Percentiles rank a stretch among this genome's conserved stretches.
These are phyloP conservation scores for Muricea muricata DNA, from an alignment of 92 coral and sea anemone species.

Conservation along the genomic window DNA sequence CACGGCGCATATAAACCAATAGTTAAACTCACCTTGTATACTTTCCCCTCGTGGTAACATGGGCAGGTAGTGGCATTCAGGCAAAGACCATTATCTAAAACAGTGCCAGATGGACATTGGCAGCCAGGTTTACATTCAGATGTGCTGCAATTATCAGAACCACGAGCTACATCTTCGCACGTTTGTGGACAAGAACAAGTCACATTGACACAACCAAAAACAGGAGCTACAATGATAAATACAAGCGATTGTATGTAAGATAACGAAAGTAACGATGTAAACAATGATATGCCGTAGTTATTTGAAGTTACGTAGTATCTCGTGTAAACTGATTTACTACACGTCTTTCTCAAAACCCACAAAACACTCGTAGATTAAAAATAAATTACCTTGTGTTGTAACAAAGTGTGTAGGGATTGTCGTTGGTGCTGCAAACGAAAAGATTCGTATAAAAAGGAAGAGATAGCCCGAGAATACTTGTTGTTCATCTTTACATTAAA, in stretches of 20 bases:
- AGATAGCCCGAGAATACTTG: too few relatives aligned
- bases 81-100: slow-evolving; percentile 42
- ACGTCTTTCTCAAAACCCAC: too few relatives aligned
- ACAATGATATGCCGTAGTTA: too few relatives aligned
- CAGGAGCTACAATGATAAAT: background rate
- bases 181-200: slow-evolving; percentile 73
- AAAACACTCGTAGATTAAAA: background rate
- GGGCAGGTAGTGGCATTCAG: slow-evolving; percentile 69
- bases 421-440: too few relatives aligned
- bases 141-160: slow-evolving; percentile 48
- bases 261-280: background rate
- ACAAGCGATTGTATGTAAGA: background rate
- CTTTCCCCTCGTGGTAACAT: slow-evolving; percentile 65
- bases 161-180: slow-evolving; percentile 66
- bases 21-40: slow-evolving; percentile 62
- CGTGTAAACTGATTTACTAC: too few relatives aligned
- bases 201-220: slow-evolving; percentile 51
- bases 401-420: background rate
- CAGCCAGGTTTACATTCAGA: slow-evolving; percentile 73
- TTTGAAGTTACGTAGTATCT: too few relatives aligned
- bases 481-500: too few relatives aligned
- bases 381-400: background rate
- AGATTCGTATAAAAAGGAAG: too few relatives aligned
- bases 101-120: slow-evolving; percentile 67
- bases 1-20: background rate